Percentiles rank a stretch among this genome's conserved stretches.
Evolutionary conservation across 1,140 invertebrate genomes (phyloP).

Genomic region (Ceratina japonica): DNA sequence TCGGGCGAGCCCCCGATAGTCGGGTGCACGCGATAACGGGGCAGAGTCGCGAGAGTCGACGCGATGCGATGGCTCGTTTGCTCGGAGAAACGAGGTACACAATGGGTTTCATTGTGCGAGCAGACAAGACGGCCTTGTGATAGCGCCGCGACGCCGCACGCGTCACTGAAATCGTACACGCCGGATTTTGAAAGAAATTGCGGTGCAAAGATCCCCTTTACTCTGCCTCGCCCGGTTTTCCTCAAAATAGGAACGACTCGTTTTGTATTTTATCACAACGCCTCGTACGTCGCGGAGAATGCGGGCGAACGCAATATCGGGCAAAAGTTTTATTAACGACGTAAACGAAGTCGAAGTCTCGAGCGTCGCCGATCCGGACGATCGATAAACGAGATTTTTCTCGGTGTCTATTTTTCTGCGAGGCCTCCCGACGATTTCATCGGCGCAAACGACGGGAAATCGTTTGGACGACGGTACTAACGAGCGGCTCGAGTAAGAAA

Average conservation of each 20-base stretch:
- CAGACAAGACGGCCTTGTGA: constrained; percentile 47
- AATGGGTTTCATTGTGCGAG: constrained; percentile 47
- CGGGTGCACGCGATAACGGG: constrained; percentile 17
- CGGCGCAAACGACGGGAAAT: constrained; percentile 11
- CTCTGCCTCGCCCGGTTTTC: too few relatives aligned
- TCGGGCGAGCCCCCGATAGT: constrained; percentile 13
- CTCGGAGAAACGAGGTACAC: constrained; percentile 16
- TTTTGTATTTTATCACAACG: too few relatives aligned
- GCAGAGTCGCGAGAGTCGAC: not conserved
- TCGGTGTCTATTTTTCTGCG: not conserved
- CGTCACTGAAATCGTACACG: constrained; percentile 21
- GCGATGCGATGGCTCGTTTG: not conserved
- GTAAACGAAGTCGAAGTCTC: too few relatives aligned
- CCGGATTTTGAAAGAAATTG: not conserved
- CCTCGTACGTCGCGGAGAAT: too few relatives aligned
- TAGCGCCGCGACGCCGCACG: constrained; percentile 28
- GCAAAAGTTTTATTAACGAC: too few relatives aligned
- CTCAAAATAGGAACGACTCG: too few relatives aligned
- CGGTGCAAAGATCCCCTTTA: too few relatives aligned
- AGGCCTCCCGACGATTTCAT: not conserved
- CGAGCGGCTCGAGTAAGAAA: constrained; percentile 27
- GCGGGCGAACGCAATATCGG: too few relatives aligned
- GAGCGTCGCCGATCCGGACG: too few relatives aligned
- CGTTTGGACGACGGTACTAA: constrained; percentile 43
- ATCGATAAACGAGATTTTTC: too few relatives aligned